Conservation (phyloP, 2,888 invertebrate species). For the Drepana falcataria region DNA sequence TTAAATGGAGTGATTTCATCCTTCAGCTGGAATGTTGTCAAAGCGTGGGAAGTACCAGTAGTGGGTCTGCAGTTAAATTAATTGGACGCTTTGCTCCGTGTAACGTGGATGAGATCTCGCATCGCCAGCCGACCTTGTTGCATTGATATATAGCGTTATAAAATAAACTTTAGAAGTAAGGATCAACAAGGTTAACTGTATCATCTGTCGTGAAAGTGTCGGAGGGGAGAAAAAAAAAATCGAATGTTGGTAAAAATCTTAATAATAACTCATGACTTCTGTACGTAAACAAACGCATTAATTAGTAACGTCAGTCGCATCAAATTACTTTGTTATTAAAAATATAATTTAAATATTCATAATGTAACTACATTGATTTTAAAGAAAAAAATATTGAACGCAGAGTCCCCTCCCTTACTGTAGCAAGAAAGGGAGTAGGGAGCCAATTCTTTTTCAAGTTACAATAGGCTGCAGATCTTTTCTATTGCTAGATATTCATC, state of each 20-base stretch:
- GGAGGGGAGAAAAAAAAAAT: neutral
- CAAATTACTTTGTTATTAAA: too few species aligned
- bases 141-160: constrained; percentile 37
- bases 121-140: constrained; percentile 38
- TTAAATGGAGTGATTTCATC: constrained; percentile 16
- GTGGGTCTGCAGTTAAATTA: constrained; percentile 54
- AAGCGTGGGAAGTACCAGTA: constrained; percentile 58
- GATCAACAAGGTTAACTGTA: constrained; percentile 13
- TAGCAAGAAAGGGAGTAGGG: too few species aligned
- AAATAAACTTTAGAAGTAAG: constrained; percentile 15
- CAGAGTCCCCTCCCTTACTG: too few species aligned
- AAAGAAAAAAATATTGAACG: too few species aligned
- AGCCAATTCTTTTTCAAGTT: too few species aligned
- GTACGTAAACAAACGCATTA: too few species aligned
- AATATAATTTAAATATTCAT: too few species aligned
- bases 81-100: constrained; percentile 44
- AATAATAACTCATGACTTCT: too few species aligned
- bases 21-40: constrained; percentile 23
- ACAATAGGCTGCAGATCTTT: too few species aligned
- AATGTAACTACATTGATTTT: too few species aligned
- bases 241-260: neutral
- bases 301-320: too few species aligned
- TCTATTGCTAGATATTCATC: too few species aligned
- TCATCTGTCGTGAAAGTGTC: neutral
- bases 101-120: constrained; percentile 37